Evolutionary conservation across 2,797 vertebrate species (phyloP), one percentile per base, ranked within the genome.

Genomic region (Delichon dasypus): DNA sequence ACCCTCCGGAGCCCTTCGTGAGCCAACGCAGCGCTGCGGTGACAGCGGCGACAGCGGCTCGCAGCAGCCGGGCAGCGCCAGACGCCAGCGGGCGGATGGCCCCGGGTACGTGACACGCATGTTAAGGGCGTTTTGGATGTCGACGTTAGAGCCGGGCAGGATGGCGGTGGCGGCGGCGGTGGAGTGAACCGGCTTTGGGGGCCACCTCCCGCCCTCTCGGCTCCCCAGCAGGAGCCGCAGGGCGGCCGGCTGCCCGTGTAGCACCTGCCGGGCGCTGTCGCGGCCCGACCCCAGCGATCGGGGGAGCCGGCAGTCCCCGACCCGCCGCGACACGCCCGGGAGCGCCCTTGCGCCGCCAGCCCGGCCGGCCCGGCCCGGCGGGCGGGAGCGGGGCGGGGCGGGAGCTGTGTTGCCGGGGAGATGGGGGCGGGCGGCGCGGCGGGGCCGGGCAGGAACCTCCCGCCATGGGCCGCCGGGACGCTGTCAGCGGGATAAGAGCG

Each of bases 401-500:
- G 53, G 70, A 53, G 42, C 70, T 57, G 70, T 29, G 70, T 72
- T 72, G 53, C 70, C 53, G 25, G 14, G 70, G 70, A 72, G 70
- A 57, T 32, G 70, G 70, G 93, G 60, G 86, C 60, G 51, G 86
- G 83, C 57, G 70, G 94, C n/a, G 54, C 64, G 84, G 74, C 48
- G 85, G 51, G 92, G 85, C 65, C 44, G 78, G 53, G 90, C 88
- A 54, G 36, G 71, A 58, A 66, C 90, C 66, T 89, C 71, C 74
- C 75, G 89, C 64, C 78, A 76, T 70, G 95, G 67, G 93, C 78
- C 48, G 79, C 71, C 57, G 65, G 83, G 80, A 42, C 53, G 85
- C 86, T 86, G 87, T 79, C 95, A 77, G 66, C 48, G 79, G 91
- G 72, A 61, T 82, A 96, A 89, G 85, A 90, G 70, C 44, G 60